Evolutionary conservation across 2,888 invertebrate species (phyloP), one percentile per base, ranked within the genome.

Genomic region (Cecidostiba fungosa): DNA sequence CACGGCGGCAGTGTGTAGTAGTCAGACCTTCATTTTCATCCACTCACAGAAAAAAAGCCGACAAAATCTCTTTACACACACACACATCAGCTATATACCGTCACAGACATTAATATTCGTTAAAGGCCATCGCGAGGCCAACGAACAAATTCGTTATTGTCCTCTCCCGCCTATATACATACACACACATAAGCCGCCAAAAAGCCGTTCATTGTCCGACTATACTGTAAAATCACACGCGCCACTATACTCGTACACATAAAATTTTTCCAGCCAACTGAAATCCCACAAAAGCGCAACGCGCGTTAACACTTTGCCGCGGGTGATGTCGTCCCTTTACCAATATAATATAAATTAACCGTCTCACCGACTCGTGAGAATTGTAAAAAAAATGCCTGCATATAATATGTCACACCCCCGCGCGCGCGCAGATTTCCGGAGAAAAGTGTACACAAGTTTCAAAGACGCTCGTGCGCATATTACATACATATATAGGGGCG

Each of bases 401-500:
- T 72, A 39, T n/a, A n/a, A n/a, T n/a, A 66, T 72, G 19, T n/a
- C n/a, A 36, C 32, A 32, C 23, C 23, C 66, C 66, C 66, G 29
- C 66, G 59, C 59, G 59, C 59, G 23, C 59, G 54, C 54, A n/a
- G 54, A 54, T 54, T 54, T 54, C n/a, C n/a, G 19, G n/a, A 66
- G 66, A 66, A 66, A 66, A 66, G n/a, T 14, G 29, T 26, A 5
- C 16, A 62, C 26, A 50, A 16, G 50, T 10, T 62, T n/a, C 66
- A 66, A 23, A 66, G n/a, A n/a, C n/a, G 54, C 54, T 23, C 54
- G 54, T 23, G n/a, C 50, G 50, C 19, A 19, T 19, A 50, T 47
- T 54, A 59, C 6, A 66, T 3, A 8, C 23, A 59, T 1, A 59
- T n/a, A 85, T 85, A 87, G 81, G 87, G 87, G 87, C 77, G 23